phyloP scores from a whole-genome alignment of 2,888 invertebrate species.

The Drosophila atroscutellata region DNA sequence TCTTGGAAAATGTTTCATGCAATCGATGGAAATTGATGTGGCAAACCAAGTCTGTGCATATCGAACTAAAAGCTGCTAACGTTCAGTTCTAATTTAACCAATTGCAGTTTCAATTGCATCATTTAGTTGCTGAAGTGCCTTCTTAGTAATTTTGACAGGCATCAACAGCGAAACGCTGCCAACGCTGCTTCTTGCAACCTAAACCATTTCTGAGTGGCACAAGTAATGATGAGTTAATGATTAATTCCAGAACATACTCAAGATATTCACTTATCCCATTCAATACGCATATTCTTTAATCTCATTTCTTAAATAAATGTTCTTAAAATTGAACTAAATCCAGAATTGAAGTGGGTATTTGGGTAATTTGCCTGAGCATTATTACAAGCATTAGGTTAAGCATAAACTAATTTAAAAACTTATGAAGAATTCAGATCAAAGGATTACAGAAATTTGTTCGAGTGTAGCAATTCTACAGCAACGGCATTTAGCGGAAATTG shows the following conservation, averaged over 20 bases:
- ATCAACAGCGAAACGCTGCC: neutral
- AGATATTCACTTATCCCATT: neutral
- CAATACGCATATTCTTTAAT: neutral
- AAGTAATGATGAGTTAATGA: neutral
- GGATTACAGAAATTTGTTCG: neutral
- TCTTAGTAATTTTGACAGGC: neutral
- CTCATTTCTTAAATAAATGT: neutral
- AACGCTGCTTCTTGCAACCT: neutral
- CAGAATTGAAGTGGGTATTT: neutral
- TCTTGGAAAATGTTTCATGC: slow-evolving; percentile 8
- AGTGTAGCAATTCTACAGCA: neutral
- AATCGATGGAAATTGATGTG: neutral
- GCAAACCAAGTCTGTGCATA: neutral
- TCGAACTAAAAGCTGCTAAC: neutral
- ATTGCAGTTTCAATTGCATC: neutral
- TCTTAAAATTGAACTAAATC: neutral
- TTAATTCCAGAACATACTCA: neutral
- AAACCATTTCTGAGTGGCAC: neutral
- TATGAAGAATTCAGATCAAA: neutral
- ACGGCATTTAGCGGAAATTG: slow-evolving; percentile 33
- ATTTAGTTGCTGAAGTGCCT: neutral
- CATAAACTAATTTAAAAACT: neutral
- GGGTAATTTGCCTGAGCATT: neutral
- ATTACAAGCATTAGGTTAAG: neutral
- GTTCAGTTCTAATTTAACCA: neutral